Conservation (phyloP, 2,888 invertebrate genomes). For the Entomobrya proxima region DNA sequence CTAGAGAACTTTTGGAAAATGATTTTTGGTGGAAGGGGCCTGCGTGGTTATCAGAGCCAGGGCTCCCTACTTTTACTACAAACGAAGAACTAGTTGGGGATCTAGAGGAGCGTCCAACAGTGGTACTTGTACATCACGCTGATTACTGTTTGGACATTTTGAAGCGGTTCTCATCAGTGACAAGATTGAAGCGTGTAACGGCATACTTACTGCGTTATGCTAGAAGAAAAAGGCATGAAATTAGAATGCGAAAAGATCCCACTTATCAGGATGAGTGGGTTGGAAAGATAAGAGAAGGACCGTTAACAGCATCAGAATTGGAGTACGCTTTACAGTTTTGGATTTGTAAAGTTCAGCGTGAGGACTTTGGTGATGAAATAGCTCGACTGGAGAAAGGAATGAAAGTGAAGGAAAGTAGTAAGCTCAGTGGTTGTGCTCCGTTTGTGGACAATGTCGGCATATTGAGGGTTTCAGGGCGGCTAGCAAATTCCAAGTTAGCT, state of each 20-base stretch:
- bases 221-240: too few species aligned
- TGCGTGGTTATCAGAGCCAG: neutral
- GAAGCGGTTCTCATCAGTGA: too few species aligned
- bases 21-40: conserved; percentile 17
- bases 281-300: too few species aligned
- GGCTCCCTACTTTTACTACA: too few species aligned
- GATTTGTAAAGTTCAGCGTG: neutral
- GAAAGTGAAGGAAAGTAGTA: neutral
- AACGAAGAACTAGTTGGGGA: too few species aligned
- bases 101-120: too few species aligned
- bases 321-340: neutral
- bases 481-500: neutral
- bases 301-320: neutral
- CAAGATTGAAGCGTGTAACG: too few species aligned
- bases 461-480: neutral
- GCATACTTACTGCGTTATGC: too few species aligned
- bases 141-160: too few species aligned
- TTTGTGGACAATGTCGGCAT: neutral
- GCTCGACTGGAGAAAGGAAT: neutral
- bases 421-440: conserved; percentile 63
- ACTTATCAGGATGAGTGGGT: too few species aligned
- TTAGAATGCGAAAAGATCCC: too few species aligned
- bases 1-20: neutral
- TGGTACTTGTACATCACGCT: too few species aligned
- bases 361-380: neutral